Conservation (phyloP, 2,113 vertebrate genomes). For the Microcebus griseorufus region DNA sequence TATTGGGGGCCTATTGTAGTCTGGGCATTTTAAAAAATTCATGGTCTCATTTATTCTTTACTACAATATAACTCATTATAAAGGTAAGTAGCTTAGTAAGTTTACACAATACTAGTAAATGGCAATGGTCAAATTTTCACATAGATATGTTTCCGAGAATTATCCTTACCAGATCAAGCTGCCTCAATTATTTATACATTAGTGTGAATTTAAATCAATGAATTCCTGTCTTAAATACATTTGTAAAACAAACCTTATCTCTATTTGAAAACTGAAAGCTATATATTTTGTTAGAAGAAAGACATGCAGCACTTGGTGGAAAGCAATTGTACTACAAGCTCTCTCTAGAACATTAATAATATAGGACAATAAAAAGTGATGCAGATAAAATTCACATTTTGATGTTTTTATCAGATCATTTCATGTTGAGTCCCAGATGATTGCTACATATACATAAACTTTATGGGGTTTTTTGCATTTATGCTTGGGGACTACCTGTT, state of each 20-base stretch:
- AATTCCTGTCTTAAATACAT: not conserved
- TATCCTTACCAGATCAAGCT: not conserved
- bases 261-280: slow-evolving; percentile 24
- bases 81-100: slow-evolving; percentile 19
- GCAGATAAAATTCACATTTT: not conserved
- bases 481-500: not conserved
- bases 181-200: not conserved
- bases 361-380: slow-evolving; percentile 19
- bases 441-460: not conserved
- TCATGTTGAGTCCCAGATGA: not conserved
- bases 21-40: not conserved
- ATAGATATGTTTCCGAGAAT: slow-evolving; percentile 3
- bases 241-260: not conserved
- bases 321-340: not conserved
- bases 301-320: not conserved
- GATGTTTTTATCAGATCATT: slow-evolving; percentile 43
- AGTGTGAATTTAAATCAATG: slow-evolving; percentile 7
- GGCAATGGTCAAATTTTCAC: not conserved
- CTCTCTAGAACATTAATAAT: slow-evolving; percentile 16
- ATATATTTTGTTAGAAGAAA: slow-evolving; percentile 2
- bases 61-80: not conserved
- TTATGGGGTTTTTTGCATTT: not conserved
- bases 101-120: not conserved
- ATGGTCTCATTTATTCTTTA: not conserved
- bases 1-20: not conserved